These are phyloP conservation scores for Lophotis ruficrista DNA, from an alignment of 2,113 vertebrate species.

Conservation along the genomic window DNA sequence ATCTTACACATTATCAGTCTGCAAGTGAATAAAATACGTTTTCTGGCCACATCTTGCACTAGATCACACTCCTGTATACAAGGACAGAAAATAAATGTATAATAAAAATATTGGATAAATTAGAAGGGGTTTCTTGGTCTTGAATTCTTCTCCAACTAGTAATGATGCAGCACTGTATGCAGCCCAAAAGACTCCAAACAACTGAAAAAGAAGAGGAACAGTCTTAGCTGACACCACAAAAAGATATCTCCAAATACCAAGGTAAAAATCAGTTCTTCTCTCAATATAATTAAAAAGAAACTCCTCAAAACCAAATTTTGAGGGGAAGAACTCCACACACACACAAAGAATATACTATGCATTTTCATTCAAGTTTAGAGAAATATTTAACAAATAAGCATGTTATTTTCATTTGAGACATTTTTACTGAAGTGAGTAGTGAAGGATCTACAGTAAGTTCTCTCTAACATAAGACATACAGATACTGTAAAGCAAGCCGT, in stretches of 20 bases:
- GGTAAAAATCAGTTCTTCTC: not conserved
- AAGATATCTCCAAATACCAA: not conserved
- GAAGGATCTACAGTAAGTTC: not conserved
- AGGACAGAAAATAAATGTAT: constrained; percentile 99
- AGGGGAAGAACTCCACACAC: not conserved
- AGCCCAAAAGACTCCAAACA: constrained; percentile 98
- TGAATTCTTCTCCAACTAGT: constrained; percentile 97
- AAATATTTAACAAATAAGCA: not conserved
- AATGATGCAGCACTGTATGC: constrained; percentile 98
- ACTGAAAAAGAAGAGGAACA: constrained; percentile 78
- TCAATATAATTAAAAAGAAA: not conserved
- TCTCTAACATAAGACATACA: not conserved
- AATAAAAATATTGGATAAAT: constrained; percentile 99
- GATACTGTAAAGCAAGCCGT: not conserved
- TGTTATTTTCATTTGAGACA: not conserved
- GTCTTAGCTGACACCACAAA: constrained; percentile 40
- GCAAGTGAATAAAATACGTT: constrained; percentile 52
- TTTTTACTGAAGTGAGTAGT: not conserved
- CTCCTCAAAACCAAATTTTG: rapidly evolving
- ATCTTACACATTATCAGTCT: constrained; percentile 51
- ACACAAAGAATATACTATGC: not conserved
- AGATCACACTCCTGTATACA: constrained; percentile 97
- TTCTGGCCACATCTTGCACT: constrained; percentile 66
- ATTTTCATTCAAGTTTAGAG: not conserved
- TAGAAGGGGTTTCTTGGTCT: constrained; percentile 99